These are phyloP conservation scores for Climacteris rufus DNA, from an alignment of 2,113 vertebrate species.

Conservation along the genomic window DNA sequence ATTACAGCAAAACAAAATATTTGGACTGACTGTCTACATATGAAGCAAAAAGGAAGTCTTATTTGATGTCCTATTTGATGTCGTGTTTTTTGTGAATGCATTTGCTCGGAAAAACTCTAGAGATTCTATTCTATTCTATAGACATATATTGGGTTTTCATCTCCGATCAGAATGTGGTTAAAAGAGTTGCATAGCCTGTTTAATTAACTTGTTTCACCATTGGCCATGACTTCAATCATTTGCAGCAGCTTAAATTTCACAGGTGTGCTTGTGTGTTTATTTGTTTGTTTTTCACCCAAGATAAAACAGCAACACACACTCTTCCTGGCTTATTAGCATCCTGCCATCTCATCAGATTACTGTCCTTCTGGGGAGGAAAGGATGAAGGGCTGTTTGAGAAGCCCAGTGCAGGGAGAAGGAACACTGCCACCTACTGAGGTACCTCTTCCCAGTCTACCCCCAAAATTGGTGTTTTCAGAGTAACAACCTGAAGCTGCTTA, in stretches of 20 bases:
- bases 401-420: not conserved
- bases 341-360: not conserved
- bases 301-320: not conserved
- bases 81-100: not conserved
- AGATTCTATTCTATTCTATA: not conserved
- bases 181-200: not conserved
- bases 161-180: not conserved
- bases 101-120: not conserved
- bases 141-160: not conserved
- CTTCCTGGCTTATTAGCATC: not conserved
- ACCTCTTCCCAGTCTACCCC: not conserved
- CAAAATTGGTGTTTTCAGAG: not conserved
- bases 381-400: not conserved
- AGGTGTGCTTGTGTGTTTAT: not conserved
- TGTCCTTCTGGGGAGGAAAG: not conserved
- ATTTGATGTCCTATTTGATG: not conserved
- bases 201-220: not conserved
- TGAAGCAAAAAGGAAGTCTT: not conserved
- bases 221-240: not conserved
- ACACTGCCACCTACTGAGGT: not conserved
- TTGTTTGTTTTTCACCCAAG: not conserved
- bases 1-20: not conserved
- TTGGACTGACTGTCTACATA: not conserved
- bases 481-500: not conserved
- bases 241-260: not conserved